A percentile compares a stretch with the other conserved stretches of the same genome.
phyloP scores from a whole-genome alignment of 2,797 vertebrate species.

The Natrix natrix region DNA sequence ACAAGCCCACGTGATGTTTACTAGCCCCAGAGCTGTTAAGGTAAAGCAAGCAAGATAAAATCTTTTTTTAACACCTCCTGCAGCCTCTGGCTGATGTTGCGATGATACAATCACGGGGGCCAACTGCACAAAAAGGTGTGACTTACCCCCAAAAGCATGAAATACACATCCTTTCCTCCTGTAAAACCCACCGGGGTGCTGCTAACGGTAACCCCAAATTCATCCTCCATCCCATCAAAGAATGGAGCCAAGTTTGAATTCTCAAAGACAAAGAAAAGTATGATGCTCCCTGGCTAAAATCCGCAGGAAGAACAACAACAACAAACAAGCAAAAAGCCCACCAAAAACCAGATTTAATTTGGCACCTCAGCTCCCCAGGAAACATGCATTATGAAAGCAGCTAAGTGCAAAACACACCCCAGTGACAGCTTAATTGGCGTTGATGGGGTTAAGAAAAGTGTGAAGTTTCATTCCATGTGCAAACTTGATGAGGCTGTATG shows the following conservation, averaged over 20 bases:
- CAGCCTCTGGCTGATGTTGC: conserved; percentile 17
- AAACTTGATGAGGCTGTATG: not conserved
- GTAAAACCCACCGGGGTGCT: conserved; percentile 22
- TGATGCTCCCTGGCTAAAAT: not conserved
- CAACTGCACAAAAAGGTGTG: conserved; percentile 36
- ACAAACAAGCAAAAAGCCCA: too few species aligned
- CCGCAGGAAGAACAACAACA: not conserved
- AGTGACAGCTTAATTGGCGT: not conserved
- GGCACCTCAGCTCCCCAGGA: not conserved
- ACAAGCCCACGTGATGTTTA: conserved; percentile 55
- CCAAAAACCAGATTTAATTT: not conserved
- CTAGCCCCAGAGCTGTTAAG: conserved; percentile 38
- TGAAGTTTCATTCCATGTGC: too few species aligned
- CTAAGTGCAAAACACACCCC: not conserved
- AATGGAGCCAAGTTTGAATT: not conserved
- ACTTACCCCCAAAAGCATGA: not conserved
- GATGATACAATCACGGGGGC: conserved; percentile 51
- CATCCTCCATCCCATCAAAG: not conserved
- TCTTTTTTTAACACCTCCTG: conserved; percentile 51
- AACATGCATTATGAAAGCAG: not conserved
- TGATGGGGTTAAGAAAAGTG: not conserved
- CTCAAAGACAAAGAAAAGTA: not conserved
- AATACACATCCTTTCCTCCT: not conserved
- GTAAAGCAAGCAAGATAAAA: conserved; percentile 50
- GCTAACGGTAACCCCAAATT: conserved; percentile 20